Percentiles rank a stretch among this genome's conserved stretches.
These are phyloP conservation scores for Boleophthalmus pectinirostris DNA, from an alignment of 2,113 vertebrate genomes.

Conservation along the genomic window DNA sequence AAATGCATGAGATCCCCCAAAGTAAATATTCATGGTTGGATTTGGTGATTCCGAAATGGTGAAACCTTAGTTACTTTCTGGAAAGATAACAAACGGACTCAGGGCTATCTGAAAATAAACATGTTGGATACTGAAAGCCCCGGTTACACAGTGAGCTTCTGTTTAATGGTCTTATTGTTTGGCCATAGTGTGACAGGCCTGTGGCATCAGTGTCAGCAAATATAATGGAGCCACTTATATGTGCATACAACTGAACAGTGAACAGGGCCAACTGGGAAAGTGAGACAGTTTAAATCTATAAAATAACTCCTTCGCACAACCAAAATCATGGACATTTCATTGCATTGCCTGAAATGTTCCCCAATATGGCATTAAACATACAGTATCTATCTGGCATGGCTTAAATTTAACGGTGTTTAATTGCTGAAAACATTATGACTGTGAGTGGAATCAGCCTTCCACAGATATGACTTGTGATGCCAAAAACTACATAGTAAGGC, in stretches of 20 bases:
- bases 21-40: constrained; percentile 39
- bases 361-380: no score
- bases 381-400: no score
- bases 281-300: constrained; percentile 44
- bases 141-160: constrained; percentile 34
- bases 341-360: no score
- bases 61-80: constrained; percentile 16
- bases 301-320: no score
- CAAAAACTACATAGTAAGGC: no score
- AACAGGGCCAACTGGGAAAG: constrained; percentile 12
- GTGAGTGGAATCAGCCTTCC: no score
- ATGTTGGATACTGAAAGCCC: constrained; percentile 28
- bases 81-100: constrained; percentile 31
- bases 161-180: constrained; percentile 34
- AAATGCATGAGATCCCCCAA: constrained; percentile 11
- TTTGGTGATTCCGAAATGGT: neutral
- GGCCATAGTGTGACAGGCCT: constrained; percentile 32
- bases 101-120: constrained; percentile 44
- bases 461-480: no score
- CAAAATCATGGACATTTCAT: no score
- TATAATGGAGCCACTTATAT: constrained; percentile 23
- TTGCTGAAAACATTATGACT: no score
- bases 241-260: constrained; percentile 14
- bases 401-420: no score
- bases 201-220: constrained; percentile 28